Conservation (phyloP, 2,888 invertebrate genomes). For the Sycophila texana region DNA sequence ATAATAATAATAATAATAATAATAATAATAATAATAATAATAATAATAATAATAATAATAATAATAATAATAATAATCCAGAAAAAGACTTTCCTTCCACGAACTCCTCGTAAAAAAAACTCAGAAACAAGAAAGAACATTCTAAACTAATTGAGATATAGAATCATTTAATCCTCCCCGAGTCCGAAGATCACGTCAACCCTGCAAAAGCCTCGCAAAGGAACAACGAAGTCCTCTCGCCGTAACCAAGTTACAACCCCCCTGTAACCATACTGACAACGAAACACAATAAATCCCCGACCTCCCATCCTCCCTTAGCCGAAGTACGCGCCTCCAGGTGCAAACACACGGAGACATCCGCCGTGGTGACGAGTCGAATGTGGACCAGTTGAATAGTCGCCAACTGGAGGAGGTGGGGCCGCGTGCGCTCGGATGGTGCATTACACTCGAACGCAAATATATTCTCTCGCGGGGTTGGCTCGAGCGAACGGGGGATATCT, state of each 20-base stretch:
- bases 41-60: too few relatives aligned
- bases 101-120: background rate
- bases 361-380: background rate
- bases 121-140: too few relatives aligned
- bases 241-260: background rate
- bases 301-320: background rate
- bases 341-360: conserved; percentile 11
- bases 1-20: too few relatives aligned
- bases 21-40: too few relatives aligned
- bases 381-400: conserved; percentile 30
- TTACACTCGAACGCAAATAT: background rate
- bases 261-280: background rate
- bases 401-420: background rate
- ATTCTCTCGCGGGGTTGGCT: background rate
- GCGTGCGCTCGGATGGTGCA: background rate
- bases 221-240: background rate
- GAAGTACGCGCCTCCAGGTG: conserved; percentile 11
- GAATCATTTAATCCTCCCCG: background rate
- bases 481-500: background rate
- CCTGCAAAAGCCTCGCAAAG: background rate
- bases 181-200: background rate
- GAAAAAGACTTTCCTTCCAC: background rate
- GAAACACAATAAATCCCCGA: conserved; percentile 27
- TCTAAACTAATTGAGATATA: background rate
- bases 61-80: too few relatives aligned